A percentile compares a stretch with the other conserved stretches of the same genome.
These are phyloP conservation scores for Druon quercuslanigerum DNA, from an alignment of 1,140 invertebrate species.

Conservation along the genomic window DNA sequence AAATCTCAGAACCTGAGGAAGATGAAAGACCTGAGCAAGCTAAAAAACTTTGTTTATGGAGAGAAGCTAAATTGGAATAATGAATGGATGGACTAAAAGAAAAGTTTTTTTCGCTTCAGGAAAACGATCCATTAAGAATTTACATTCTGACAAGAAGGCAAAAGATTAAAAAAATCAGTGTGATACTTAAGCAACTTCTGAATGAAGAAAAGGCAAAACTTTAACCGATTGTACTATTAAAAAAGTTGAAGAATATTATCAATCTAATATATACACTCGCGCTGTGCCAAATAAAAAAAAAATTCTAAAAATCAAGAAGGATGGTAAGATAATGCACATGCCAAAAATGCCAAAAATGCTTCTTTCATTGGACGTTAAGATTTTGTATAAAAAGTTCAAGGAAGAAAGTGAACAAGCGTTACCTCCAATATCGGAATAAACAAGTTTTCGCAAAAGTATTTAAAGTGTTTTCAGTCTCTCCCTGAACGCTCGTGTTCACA, in stretches of 20 bases:
- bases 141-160: background rate
- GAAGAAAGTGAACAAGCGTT: no score
- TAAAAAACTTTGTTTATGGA: conserved; percentile 15
- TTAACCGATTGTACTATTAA: background rate
- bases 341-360: no score
- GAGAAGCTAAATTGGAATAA: conserved; percentile 28
- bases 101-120: conserved; percentile 11
- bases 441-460: background rate
- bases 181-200: background rate
- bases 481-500: no score
- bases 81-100: conserved; percentile 31
- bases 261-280: background rate
- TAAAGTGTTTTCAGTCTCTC: no score
- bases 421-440: no score
- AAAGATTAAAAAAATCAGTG: background rate
- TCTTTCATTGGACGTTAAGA: no score
- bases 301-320: no score
- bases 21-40: no score
- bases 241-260: background rate
- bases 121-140: conserved; percentile 26
- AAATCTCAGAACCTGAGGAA: no score
- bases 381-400: no score
- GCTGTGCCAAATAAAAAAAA: no score
- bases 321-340: no score
- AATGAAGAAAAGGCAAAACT: background rate